These are phyloP conservation scores for Norana najaformis DNA, from an alignment of 2,888 invertebrate genomes.

Conservation along the genomic window DNA sequence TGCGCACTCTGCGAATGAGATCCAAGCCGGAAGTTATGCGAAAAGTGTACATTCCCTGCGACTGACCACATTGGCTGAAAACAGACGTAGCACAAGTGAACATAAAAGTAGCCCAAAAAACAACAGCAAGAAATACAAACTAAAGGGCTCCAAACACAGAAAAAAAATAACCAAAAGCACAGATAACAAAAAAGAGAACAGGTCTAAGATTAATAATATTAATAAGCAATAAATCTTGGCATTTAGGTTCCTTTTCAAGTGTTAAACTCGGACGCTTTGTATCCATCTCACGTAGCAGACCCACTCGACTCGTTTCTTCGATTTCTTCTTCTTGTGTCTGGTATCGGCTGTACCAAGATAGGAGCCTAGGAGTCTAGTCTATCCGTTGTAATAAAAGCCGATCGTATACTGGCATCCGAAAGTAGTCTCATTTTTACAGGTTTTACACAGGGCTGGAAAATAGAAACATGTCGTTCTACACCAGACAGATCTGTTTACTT, in stretches of 20 bases:
- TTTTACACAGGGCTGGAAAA: constrained; percentile 9
- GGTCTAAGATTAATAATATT: background rate
- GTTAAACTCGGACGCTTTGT: background rate
- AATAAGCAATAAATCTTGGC: background rate
- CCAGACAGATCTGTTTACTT: background rate
- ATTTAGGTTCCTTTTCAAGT: background rate
- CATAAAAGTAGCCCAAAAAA: background rate
- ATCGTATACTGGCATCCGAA: background rate
- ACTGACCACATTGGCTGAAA: constrained; percentile 6
- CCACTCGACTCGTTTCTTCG: background rate
- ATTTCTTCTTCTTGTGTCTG: background rate
- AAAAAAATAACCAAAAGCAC: background rate
- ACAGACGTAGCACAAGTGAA: background rate
- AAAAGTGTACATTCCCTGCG: constrained; percentile 8
- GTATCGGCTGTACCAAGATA: background rate
- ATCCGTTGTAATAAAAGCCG: background rate
- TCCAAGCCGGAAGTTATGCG: background rate
- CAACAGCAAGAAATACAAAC: background rate
- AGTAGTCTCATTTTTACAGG: background rate
- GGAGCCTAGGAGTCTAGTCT: background rate
- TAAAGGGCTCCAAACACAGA: background rate
- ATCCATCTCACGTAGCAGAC: background rate
- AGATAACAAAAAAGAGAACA: background rate
- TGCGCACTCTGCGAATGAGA: background rate
- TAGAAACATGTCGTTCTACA: background rate